Base-by-base conservation (phyloP, 2,113 vertebrate species). In the Carassius carassius region DNA sequence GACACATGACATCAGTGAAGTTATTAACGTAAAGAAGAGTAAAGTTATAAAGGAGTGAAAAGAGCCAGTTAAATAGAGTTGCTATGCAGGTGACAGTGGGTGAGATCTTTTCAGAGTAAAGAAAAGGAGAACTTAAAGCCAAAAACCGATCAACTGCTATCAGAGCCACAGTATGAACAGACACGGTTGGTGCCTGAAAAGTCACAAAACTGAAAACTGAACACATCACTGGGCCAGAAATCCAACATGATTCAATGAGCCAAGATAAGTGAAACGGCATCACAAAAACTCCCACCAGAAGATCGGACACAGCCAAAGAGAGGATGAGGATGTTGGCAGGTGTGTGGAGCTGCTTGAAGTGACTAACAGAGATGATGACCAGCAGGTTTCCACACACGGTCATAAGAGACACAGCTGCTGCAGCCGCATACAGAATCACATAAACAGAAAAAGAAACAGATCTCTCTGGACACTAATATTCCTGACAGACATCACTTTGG, bases 251-350 rank as follows among this genome's bases (percentile, higher is more conserved):
- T 51, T 89, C 88, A 1, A 89, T 86, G 2, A 89, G 35, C 77
- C 65, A 74, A 1, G 78, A 82, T 16, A 89, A 80, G 1, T 76
- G 95, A 21, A 92, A 95, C 2, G 96, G 95, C 95, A 97, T 96
- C 74, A 96, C 83, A 37, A 95, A 78, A 5, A 85, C 51, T 49
- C 91, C 91, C 0, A 90, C 60, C n/a, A 89, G 78, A 16, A 90
- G 62, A 74, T 90, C 89, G 0, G 89, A 86, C n/a, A 85, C 63
- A 7, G 91, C 91, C 84, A 92, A 65, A 47, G 91, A 90, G 86
- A 91, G 87, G 29, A 90, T 47, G 19, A 92, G 84, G 76, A 87
- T 54, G 76, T 90, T 92, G 1, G 91, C 88, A 5, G 89, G 88
- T 49, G 90, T 90, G 75, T 91, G 90, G 44, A 91, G 88, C 77